A percentile compares a stretch with the other conserved stretches of the same genome.
These are phyloP conservation scores for Blastomussa wellsi DNA, from an alignment of 92 coral and sea anemone genomes.

Conservation along the genomic window DNA sequence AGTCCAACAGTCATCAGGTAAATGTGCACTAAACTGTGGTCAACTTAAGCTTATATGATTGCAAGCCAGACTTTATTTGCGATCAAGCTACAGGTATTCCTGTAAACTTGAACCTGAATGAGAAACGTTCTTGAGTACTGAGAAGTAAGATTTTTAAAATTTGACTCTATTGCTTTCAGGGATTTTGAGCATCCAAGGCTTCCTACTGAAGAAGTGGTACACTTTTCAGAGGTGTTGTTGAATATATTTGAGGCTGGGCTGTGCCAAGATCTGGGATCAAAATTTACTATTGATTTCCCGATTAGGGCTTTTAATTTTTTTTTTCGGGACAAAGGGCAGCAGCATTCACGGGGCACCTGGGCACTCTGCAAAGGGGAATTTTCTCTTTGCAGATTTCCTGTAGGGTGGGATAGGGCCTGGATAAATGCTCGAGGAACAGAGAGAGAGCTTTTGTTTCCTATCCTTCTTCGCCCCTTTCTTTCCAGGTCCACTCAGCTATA, in stretches of 20 bases:
- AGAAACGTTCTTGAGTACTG: not conserved
- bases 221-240: constrained; percentile 10
- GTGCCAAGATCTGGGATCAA: not conserved
- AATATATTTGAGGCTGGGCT: constrained; percentile 32
- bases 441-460: constrained; percentile 32
- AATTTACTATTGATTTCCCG: not conserved
- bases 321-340: not conserved
- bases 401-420: constrained; percentile 39
- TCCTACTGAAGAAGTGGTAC: not conserved
- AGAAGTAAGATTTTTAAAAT: not conserved
- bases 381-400: constrained; percentile 32
- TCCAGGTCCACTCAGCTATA: constrained; percentile 45
- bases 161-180: constrained; percentile 8
- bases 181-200: constrained; percentile 32
- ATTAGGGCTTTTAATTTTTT: not conserved
- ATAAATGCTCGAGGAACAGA: constrained; percentile 31
- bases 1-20: constrained; percentile 27
- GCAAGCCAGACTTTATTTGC: not conserved
- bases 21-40: no score
- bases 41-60: no score
- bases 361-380: constrained; percentile 29
- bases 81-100: not conserved
- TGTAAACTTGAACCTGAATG: not conserved
- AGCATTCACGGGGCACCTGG: constrained; percentile 18
- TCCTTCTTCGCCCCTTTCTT: constrained; percentile 38